These are phyloP conservation scores for Pyrrhopygopsis socrates DNA, from an alignment of 2,888 invertebrate species.

Conservation along the genomic window DNA sequence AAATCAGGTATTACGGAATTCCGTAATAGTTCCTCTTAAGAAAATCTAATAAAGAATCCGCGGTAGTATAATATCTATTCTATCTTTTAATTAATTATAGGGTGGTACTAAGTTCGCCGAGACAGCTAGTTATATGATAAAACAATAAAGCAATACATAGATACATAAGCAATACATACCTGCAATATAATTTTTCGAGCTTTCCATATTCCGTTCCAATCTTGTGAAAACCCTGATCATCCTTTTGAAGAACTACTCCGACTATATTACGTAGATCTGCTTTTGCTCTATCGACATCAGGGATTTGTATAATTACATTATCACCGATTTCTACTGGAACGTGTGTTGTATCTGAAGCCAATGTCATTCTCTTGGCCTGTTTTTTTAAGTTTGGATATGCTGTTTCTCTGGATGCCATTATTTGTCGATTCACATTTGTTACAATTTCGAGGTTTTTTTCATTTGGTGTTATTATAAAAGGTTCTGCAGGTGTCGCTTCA, in stretches of 20 bases:
- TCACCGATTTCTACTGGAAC: conserved; percentile 31
- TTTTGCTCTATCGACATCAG: conserved; percentile 47
- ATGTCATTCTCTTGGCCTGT: conserved; percentile 44
- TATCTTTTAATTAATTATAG: no score
- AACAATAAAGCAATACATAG: neutral
- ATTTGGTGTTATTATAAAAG: conserved; percentile 30
- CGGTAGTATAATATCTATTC: no score
- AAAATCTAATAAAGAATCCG: no score
- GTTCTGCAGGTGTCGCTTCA: conserved; percentile 19
- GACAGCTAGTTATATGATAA: conserved; percentile 27
- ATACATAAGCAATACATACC: conserved; percentile 12
- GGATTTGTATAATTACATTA: conserved; percentile 48
- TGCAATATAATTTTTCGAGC: conserved; percentile 27
- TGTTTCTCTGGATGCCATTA: conserved; percentile 25
- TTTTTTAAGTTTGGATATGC: conserved; percentile 30
- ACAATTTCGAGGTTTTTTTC: conserved; percentile 48
- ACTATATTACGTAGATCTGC: conserved; percentile 39
- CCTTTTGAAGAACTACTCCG: conserved; percentile 8
- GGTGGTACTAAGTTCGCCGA: no score
- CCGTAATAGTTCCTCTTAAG: no score
- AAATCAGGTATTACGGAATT: no score
- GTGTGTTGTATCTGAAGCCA: conserved; percentile 45
- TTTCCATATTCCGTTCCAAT: neutral
- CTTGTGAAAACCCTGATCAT: conserved; percentile 28
- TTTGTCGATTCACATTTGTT: conserved; percentile 34